Evolutionary conservation across 2,888 invertebrate genomes (phyloP), one percentile per base, ranked within the genome.

Genomic region (Leucania comma): DNA sequence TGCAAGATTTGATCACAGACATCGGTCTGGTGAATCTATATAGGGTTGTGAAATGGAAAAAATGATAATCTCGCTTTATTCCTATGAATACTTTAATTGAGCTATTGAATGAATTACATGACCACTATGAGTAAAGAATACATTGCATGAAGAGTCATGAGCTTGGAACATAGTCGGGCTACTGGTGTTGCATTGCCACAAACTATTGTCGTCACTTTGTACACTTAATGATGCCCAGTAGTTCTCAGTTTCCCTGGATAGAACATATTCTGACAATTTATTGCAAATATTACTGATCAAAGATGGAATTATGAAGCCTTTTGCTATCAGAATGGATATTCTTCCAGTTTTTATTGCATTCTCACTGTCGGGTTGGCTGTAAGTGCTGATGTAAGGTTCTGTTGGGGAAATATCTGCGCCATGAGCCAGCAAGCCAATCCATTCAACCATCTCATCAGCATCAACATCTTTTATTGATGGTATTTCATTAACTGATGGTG

Each of bases 61-160:
- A 58, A 58, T 64, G 56, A 68, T 60, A 70, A 17, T 75, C 58
- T 65, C 54, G 10, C 10, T 66, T 61, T 38, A 54, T 32, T 60
- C 14, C 72, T 88, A 95, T 75, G 93, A 89, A 91, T 93, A 95
- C 80, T 94, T 95, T 92, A 95, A 88, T 92, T 94, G 91, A 48
- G 94, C 93, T 54, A 93, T 85, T 67, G 89, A 90, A 83, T 93
- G 91, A 59, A 93, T 68, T 10, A 75, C 80, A 70, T 89, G 82
- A n/a, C 76, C 77, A 62, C 87, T 80, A 5, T 86, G 81, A 46
- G 90, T 91, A 60, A 94, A 91, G 68, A 95, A 94, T 48, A 93
- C 82, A 81, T 89, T 95, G 70, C 88, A 90, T 2, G 94, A 93
- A 8, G 90, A 90, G 70, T 93, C 90, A 66, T 94, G 93, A 1